Evolutionary conservation across 2,888 invertebrate species (phyloP).

Genomic region (Arge pagana): DNA sequence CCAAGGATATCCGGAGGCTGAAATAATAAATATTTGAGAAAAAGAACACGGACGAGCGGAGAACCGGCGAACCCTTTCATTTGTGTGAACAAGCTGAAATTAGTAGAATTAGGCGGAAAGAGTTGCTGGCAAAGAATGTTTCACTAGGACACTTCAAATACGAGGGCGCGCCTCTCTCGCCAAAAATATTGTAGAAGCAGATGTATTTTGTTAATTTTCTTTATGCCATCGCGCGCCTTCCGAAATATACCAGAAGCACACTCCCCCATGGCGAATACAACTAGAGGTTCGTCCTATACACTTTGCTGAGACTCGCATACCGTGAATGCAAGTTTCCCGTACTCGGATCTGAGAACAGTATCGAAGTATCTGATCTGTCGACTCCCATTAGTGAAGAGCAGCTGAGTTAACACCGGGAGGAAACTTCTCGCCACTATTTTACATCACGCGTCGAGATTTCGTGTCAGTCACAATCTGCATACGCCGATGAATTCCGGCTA

Average conservation of each 20-base stretch:
- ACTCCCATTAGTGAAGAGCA: conserved; percentile 2
- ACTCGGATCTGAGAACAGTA: neutral
- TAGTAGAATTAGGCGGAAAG: conserved; percentile 42
- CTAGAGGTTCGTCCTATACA: neutral
- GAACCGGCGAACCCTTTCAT: conserved; percentile 54
- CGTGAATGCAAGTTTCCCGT: neutral
- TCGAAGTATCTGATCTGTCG: neutral
- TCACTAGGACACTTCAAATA: conserved; percentile 38
- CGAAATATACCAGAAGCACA: too few species aligned
- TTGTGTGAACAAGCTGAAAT: conserved; percentile 54
- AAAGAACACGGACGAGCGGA: conserved; percentile 40
- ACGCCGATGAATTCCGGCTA: conserved; percentile 36
- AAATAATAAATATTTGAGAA: conserved; percentile 55
- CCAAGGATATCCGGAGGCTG: conserved; percentile 39
- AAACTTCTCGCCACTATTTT: conserved; percentile 9
- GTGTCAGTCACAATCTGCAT: conserved; percentile 34
- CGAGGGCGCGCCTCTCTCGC: conserved; percentile 30
- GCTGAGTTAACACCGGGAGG: conserved; percentile 16
- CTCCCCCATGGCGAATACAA: too few species aligned
- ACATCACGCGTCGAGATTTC: conserved; percentile 17
- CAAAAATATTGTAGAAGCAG: conserved; percentile 40
- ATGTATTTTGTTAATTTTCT: conserved; percentile 27
- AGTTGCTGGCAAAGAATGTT: conserved; percentile 42
- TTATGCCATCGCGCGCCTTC: neutral
- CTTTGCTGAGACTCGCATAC: neutral